Conservation (phyloP, 2,113 vertebrate species). For the Lagopus leucura region DNA sequence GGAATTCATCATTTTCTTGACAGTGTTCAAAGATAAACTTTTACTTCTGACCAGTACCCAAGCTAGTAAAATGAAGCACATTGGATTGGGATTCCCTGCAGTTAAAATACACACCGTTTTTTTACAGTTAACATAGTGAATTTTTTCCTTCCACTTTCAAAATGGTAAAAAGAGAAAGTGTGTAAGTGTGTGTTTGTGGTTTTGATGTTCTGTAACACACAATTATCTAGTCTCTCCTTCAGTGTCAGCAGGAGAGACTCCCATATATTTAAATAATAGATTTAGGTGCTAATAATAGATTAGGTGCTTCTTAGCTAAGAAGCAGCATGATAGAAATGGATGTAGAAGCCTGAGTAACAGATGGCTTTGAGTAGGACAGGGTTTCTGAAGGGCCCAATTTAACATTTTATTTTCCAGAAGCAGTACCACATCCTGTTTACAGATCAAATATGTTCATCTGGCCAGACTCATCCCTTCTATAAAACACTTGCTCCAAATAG, state of each 20-base stretch:
- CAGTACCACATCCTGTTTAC: background rate
- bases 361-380: background rate
- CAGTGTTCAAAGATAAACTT: background rate
- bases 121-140: background rate
- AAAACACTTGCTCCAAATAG: background rate
- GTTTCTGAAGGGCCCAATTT: background rate
- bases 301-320: background rate
- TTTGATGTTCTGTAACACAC: background rate
- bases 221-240: background rate
- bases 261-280: background rate
- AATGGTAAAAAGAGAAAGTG: background rate
- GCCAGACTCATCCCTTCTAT: background rate
- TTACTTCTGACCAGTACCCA: background rate
- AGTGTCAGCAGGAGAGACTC: background rate
- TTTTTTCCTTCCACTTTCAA: background rate
- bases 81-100: background rate
- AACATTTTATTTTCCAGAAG: background rate
- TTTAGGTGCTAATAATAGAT: background rate
- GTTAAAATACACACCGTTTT: background rate
- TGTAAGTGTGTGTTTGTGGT: background rate
- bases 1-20: background rate
- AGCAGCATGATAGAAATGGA: background rate
- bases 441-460: background rate
- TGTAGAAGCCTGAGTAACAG: background rate
- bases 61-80: background rate